phyloP scores from a whole-genome alignment of 2,113 vertebrate genomes.

The Ivindomyrus marchei region DNA sequence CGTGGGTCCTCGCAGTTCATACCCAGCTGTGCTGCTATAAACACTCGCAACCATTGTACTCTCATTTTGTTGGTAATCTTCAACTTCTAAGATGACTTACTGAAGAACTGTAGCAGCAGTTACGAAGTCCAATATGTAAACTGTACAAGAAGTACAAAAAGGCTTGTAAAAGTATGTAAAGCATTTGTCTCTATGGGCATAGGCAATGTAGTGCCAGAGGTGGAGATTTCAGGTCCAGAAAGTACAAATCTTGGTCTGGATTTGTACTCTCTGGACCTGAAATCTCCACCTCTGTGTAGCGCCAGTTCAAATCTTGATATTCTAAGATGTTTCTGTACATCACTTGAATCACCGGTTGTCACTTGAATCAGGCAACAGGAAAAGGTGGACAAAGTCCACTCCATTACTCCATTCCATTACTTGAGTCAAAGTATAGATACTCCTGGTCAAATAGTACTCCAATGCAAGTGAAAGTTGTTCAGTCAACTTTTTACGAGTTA shows the following conservation, averaged over 20 bases:
- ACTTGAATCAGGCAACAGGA: neutral
- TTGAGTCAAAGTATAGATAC: neutral
- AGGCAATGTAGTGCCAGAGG: neutral
- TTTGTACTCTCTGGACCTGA: too few relatives aligned
- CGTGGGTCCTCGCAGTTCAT: neutral
- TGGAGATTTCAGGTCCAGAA: too few relatives aligned
- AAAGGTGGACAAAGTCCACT: neutral
- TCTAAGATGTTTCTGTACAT: neutral
- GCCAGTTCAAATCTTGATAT: neutral
- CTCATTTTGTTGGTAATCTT: neutral
- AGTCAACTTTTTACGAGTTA: neutral
- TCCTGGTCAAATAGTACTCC: neutral
- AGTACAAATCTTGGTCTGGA: too few relatives aligned
- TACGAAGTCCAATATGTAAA: neutral
- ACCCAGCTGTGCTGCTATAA: neutral
- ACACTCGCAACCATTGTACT: neutral
- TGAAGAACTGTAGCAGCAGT: neutral
- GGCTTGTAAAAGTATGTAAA: neutral
- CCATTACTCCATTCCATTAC: neutral
- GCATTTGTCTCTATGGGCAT: neutral
- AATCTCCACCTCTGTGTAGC: neutral
- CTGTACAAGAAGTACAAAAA: neutral
- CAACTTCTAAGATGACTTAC: neutral
- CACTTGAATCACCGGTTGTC: neutral
- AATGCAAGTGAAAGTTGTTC: neutral